Base-by-base conservation (phyloP, 2,888 invertebrate genomes). In the Arctia plantaginis region DNA sequence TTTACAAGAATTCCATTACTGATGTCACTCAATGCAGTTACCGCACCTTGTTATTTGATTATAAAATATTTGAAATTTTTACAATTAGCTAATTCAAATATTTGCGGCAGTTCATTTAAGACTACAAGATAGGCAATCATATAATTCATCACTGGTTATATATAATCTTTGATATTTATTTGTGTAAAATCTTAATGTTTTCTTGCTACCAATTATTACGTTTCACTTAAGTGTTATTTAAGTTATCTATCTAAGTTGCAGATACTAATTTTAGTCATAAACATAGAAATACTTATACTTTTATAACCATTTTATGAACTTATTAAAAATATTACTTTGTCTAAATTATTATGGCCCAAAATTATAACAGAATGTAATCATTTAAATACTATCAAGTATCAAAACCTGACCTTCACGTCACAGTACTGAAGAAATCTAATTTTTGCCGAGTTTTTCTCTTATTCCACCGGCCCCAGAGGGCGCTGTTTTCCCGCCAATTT, bases 381-480 rank as follows among this genome's bases (percentile, higher is more conserved):
- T 39, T 35, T 18, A 44, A 55, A 67, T 55, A 30, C 2, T 30
- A 73, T 33, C 71, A 91, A 93, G 91, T 92, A 90, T 91, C 94
- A 93, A 93, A 79, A 88, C 64, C 41, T 2, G 1, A 13, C 13
- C 66, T 71, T 85, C 88, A 77, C 51, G 72, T 76, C 86, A 82
- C 69, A 73, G 77, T 80, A 81, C 84, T 84, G 89, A 89, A 93
- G 92, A 93, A 95, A 95, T 95, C 93, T 94, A 94, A 94, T 95
- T 95, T 94, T 95, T 95, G 92, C 79, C 85, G 90, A 92, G 93
- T 95, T 95, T 95, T 95, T 95, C 94, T 93, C 91, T 92, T 91
- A 93, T 91, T 93, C 88, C 89, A 81, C 77, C 73, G 85, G 82
- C 89, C 88, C 90, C 75, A 83, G 88, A 85, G 93, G 88, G 88